Conservation (phyloP, 2,888 invertebrate genomes). For the Uropetala carovei region DNA sequence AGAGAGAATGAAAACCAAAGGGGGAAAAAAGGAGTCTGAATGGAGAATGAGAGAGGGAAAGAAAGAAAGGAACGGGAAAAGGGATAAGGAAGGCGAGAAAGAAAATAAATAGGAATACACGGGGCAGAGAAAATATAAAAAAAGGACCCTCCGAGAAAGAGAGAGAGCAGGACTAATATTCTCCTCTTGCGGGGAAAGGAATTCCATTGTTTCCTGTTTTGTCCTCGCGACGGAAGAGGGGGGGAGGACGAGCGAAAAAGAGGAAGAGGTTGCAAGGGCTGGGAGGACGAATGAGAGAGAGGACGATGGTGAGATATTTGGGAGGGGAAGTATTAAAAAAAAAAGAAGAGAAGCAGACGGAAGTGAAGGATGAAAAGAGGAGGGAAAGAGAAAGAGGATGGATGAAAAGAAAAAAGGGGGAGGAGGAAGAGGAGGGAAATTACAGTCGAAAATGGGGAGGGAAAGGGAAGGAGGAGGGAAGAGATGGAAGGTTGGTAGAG, state of each 20-base stretch:
- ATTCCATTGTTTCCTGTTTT: conserved; percentile 34
- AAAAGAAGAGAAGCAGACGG: background rate
- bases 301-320: background rate
- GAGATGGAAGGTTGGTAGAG: background rate
- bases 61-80: background rate
- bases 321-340: background rate
- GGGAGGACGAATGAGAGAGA: background rate
- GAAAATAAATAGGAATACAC: background rate
- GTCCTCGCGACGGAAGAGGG: background rate
- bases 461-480: background rate
- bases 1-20: background rate
- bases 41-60: background rate
- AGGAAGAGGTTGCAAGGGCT: background rate
- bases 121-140: background rate
- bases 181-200: background rate
- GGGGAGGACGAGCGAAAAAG: background rate
- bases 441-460: background rate
- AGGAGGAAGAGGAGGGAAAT: background rate
- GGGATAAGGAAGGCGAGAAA: too few relatives aligned
- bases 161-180: conserved; percentile 1
- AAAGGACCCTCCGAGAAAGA: background rate
- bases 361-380: background rate
- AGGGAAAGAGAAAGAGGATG: background rate
- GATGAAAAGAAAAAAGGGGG: background rate
- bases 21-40: background rate